phyloP scores from a whole-genome alignment of 2,113 vertebrate genomes.

The Oenanthe melanoleuca region DNA sequence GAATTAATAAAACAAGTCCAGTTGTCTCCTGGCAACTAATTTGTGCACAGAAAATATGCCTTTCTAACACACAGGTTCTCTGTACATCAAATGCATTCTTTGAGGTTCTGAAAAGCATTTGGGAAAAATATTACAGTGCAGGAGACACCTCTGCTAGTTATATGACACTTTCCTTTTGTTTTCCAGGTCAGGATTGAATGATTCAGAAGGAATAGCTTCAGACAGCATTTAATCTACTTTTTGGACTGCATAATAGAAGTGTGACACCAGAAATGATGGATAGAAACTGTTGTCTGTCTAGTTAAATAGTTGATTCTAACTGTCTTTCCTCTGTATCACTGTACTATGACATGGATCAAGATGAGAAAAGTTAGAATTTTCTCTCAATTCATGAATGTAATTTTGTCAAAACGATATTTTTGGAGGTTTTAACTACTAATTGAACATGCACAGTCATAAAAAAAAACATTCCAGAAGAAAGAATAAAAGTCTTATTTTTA shows the following conservation, averaged over 20 bases:
- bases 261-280: neutral
- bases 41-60: neutral
- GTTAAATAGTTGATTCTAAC: neutral
- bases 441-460: neutral
- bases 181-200: neutral
- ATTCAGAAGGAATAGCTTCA: neutral
- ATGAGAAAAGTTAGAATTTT: neutral
- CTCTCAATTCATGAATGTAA: neutral
- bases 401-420: neutral
- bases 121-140: neutral
- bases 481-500: neutral
- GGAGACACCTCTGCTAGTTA: neutral
- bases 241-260: neutral
- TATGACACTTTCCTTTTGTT: neutral
- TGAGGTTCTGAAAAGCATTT: neutral
- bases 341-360: neutral
- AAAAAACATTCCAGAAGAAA: neutral
- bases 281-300: neutral
- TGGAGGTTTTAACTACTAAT: neutral
- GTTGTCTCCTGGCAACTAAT: neutral
- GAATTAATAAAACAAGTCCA: neutral
- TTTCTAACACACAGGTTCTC: neutral
- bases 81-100: neutral
- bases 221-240: neutral
- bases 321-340: neutral